Percentiles rank a stretch among this genome's conserved stretches.
These are phyloP conservation scores for Slavum lentiscoides DNA, from an alignment of 2,888 invertebrate species.

Conservation along the genomic window DNA sequence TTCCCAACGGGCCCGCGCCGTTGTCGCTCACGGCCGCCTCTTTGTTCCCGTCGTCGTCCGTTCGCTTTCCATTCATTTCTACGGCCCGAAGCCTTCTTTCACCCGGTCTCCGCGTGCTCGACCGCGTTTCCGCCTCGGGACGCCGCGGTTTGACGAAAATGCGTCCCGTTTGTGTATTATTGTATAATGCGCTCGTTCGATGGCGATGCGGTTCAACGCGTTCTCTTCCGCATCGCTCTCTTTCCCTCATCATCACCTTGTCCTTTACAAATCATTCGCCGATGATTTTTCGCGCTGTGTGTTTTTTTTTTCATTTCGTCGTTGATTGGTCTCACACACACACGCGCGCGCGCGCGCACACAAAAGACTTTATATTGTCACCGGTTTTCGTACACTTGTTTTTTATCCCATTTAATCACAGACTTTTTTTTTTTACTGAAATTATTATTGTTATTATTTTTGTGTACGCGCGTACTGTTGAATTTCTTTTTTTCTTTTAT, in stretches of 20 bases:
- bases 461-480: too few species aligned
- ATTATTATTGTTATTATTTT: too few species aligned
- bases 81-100: slow-evolving; percentile 8
- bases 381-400: background rate
- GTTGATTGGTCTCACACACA: slow-evolving; percentile 2
- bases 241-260: too few species aligned
- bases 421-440: too few species aligned
- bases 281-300: background rate
- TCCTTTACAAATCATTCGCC: background rate
- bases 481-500: too few species aligned
- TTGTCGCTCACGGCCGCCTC: background rate
- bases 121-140: background rate
- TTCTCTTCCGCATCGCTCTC: too few species aligned
- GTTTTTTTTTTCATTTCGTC: background rate
- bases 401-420: background rate
- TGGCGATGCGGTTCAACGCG: too few species aligned
- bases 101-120: too few species aligned
- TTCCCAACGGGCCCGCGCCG: slow-evolving; percentile 5
- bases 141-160: background rate
- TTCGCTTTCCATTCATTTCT: background rate
- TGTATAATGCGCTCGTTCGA: background rate
- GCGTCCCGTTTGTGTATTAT: background rate
- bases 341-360: too few species aligned
- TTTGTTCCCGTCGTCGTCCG: slow-evolving; percentile 14
- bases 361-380: background rate